phyloP scores from a whole-genome alignment of 2,888 invertebrate genomes.

The Brachyptera risi region DNA sequence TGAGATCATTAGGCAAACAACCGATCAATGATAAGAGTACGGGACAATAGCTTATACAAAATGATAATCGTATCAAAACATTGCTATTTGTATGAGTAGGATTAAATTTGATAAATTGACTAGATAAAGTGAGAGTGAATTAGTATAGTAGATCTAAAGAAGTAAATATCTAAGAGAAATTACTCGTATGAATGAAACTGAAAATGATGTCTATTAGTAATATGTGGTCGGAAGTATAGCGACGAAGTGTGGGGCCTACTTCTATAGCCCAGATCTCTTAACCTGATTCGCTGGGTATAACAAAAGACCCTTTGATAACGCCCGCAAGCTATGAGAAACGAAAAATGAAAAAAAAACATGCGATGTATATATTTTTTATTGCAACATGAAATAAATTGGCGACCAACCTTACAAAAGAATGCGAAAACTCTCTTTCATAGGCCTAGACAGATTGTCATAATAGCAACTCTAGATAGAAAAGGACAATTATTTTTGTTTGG shows the following conservation, averaged over 20 bases:
- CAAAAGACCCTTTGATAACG: conserved; percentile 15
- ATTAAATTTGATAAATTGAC: conserved; percentile 1
- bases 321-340: conserved; percentile 5
- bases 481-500: too few species aligned
- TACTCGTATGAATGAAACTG: neutral
- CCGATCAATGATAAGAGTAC: too few species aligned
- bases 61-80: neutral
- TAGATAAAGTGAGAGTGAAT: conserved; percentile 10
- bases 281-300: conserved; percentile 9
- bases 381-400: conserved; percentile 8
- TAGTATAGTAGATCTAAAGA: too few species aligned
- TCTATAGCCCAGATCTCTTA: conserved; percentile 23
- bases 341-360: neutral
- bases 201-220: neutral
- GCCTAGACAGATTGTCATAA: too few species aligned
- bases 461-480: too few species aligned
- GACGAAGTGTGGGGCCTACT: conserved; percentile 18
- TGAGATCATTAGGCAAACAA: too few species aligned
- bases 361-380: neutral
- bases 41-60: neutral
- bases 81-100: too few species aligned
- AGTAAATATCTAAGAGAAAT: neutral
- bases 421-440: too few species aligned
- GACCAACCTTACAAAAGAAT: neutral
- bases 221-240: neutral